Evolutionary conservation across 2,888 invertebrate genomes (phyloP).

Genomic region (Cancer borealis): DNA sequence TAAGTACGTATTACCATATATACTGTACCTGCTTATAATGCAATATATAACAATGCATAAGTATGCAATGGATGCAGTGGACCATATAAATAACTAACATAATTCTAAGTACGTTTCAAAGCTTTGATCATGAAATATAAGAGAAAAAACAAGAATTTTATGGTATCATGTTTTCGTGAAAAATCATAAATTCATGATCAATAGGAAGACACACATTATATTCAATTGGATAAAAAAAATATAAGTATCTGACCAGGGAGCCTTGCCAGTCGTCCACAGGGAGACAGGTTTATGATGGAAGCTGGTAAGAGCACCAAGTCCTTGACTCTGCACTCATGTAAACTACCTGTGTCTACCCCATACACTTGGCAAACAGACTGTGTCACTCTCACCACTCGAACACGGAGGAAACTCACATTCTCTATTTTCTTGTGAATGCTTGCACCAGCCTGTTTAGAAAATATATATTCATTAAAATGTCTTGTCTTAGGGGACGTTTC

Average conservation of each 20-base stretch:
- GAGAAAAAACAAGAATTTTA: not conserved
- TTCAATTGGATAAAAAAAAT: not conserved
- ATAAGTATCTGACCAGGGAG: constrained; percentile 54
- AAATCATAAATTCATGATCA: not conserved
- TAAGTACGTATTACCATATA: too few species aligned
- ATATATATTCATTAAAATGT: not conserved
- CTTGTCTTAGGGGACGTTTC: not conserved
- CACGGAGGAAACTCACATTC: constrained; percentile 57
- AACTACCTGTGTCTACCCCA: constrained; percentile 64
- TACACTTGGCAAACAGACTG: constrained; percentile 57
- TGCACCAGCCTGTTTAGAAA: not conserved
- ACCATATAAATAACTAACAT: too few species aligned
- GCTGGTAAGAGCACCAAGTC: constrained; percentile 57
- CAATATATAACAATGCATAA: too few species aligned
- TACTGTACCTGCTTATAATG: too few species aligned
- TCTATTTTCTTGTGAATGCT: not conserved
- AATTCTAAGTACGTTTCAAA: not conserved
- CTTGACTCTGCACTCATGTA: not conserved
- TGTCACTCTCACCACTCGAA: constrained; percentile 60
- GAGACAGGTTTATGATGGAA: constrained; percentile 25
- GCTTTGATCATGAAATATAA: not conserved
- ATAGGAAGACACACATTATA: not conserved
- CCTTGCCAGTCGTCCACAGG: constrained; percentile 65
- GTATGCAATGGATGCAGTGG: too few species aligned
- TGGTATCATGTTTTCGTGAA: not conserved